Evolutionary conservation across 2,113 vertebrate species (phyloP), one percentile per base, ranked within the genome.

Genomic region (Canis aureus): DNA sequence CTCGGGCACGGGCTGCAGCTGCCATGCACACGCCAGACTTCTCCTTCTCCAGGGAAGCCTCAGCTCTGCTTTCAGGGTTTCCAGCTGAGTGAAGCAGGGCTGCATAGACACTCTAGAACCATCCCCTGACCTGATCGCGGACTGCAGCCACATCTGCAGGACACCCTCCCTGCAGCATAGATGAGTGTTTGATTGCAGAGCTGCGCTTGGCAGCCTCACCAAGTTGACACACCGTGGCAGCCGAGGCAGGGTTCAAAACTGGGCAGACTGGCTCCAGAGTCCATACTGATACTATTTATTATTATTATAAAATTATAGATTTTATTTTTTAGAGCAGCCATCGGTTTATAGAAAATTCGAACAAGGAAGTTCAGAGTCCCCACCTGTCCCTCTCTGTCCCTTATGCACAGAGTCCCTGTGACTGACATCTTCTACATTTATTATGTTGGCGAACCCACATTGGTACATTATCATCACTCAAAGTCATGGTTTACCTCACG

Each of bases 341-440:
- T 49, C 32, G 49, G 25, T 15, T 80, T n/a, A 19, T 8, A 35
- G 64, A 59, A 43, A 67, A 71, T 38, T 3, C 32, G 7, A 73
- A 84, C 35, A 80, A 51, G 92, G 8, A 79, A 38, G 29, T 6
- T 22, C 60, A 32, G 53, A 25, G 53, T 13, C 10, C 13, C 20
- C 17, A 2, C 4, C 9, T 4, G 15, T 0, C 3, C 7, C 60
- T 25, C 19, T 27, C 55, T 19, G 23, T 16, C 5, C 19, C 32
- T 20, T 0, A 3, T 1, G 29, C 3, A 7, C 1, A 17, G 53
- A n/a, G 23, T 19, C 66, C 11, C 53, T 17, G 0, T 59, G 49
- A 9, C 8, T 27, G 25, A 19, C 10, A 1, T 7, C 10, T 6
- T 51, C 49, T 16, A 20, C 4, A 11, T 51, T 64, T 55, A 25